Percentiles rank a stretch among this genome's conserved stretches.
Evolutionary conservation across 2,888 invertebrate species (phyloP).

Genomic region (Caenorhabditis panamensis): DNA sequence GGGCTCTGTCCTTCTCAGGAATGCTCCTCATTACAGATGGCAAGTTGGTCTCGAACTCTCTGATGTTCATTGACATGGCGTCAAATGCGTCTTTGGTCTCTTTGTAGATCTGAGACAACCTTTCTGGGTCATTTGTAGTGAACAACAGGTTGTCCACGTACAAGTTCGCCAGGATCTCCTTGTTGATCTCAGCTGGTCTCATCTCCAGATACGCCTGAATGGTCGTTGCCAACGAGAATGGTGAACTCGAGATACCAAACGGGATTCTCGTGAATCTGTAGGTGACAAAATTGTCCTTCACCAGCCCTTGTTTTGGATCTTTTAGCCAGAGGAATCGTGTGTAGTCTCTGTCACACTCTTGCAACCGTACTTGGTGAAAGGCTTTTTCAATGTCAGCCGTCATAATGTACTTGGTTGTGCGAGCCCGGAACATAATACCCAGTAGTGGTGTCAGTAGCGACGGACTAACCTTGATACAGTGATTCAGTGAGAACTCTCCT

Average conservation of each 20-base stretch:
- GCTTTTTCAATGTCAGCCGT: conserved; percentile 70
- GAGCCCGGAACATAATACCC: conserved; percentile 51
- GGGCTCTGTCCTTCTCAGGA: conserved; percentile 17
- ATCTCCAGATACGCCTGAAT: conserved; percentile 28
- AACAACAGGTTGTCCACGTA: conserved; percentile 60
- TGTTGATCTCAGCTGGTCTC: neutral
- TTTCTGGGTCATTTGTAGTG: conserved; percentile 13
- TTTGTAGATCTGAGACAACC: neutral
- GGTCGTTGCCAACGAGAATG: conserved; percentile 60
- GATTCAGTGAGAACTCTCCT: conserved; percentile 58
- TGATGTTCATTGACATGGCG: conserved; percentile 2
- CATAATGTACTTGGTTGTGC: conserved; percentile 37
- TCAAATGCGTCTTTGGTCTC: neutral
- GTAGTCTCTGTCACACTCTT: conserved; percentile 55
- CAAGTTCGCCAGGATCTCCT: conserved; percentile 7
- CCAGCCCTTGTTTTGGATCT: conserved; percentile 39
- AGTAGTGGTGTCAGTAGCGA: conserved; percentile 30
- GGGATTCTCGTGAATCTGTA: conserved; percentile 42
- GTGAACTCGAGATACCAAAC: conserved; percentile 36
- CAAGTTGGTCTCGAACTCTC: conserved; percentile 13
- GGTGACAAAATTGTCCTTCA: conserved; percentile 4
- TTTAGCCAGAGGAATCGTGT: conserved; percentile 66
- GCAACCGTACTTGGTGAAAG: conserved; percentile 65
- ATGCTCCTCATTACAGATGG: neutral
- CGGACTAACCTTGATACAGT: conserved; percentile 54